These are phyloP conservation scores for Anastatus disparis DNA, from an alignment of 1,140 invertebrate species.

Conservation along the genomic window DNA sequence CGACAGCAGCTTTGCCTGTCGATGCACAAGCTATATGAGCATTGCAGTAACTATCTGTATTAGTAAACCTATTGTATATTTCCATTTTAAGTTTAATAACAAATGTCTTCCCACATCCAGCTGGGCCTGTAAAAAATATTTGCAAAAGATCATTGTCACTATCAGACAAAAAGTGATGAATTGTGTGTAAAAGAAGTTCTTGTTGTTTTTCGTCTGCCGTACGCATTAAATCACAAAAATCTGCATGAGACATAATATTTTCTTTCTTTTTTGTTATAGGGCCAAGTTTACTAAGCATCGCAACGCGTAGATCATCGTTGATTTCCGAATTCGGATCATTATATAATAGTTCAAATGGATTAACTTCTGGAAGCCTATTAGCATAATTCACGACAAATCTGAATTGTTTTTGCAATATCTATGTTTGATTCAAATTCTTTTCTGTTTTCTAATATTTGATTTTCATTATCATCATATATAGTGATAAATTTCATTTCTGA, in stretches of 20 bases:
- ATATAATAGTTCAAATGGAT: slow-evolving; percentile 31
- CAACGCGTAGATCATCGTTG: slow-evolving; percentile 29
- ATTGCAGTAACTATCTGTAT: slow-evolving; percentile 43
- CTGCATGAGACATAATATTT: slow-evolving; percentile 16
- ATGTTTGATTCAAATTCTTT: slow-evolving; percentile 29
- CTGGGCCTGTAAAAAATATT: slow-evolving; percentile 53
- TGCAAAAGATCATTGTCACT: slow-evolving; percentile 48
- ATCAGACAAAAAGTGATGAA: slow-evolving; percentile 16
- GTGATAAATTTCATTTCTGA: slow-evolving; percentile 49
- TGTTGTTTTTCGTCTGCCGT: slow-evolving; percentile 52
- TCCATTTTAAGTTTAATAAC: slow-evolving; percentile 50
- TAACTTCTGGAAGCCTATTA: slow-evolving; percentile 1
- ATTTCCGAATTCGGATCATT: slow-evolving; percentile 23
- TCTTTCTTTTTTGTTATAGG: slow-evolving; percentile 38
- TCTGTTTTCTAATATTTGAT: slow-evolving; percentile 7
- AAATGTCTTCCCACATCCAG: slow-evolving; percentile 52
- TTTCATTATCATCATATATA: slow-evolving; percentile 41
- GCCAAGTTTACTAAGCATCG: slow-evolving; percentile 29
- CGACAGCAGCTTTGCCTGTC: slow-evolving; percentile 57
- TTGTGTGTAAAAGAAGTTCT: slow-evolving; percentile 36
- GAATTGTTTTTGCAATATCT: slow-evolving; percentile 10
- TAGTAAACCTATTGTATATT: slow-evolving; percentile 43
- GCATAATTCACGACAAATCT: slow-evolving; percentile 28
- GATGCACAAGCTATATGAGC: slow-evolving; percentile 54
- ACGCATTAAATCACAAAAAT: slow-evolving; percentile 34